Evolutionary conservation across 2,797 vertebrate genomes (phyloP).

Genomic region (Apogon hyalosoma): DNA sequence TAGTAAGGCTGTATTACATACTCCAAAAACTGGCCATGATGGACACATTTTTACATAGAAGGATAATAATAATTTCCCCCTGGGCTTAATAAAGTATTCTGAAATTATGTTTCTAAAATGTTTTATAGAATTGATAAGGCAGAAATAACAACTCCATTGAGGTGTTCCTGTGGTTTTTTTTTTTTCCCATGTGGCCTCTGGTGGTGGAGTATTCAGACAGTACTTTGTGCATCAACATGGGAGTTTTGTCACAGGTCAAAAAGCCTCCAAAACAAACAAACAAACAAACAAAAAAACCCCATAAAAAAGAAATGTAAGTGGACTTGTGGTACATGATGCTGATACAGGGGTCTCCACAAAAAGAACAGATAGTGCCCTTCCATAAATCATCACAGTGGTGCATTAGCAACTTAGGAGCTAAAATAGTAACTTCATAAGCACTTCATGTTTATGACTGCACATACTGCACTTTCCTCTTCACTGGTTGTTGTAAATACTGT

Average conservation of each 20-base stretch:
- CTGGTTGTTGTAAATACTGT: slow-evolving; percentile 7
- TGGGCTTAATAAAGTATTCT: no score
- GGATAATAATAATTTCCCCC: no score
- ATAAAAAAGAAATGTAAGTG: neutral
- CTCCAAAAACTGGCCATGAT: no score
- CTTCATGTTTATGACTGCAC: slow-evolving; percentile 18
- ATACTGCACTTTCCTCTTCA: slow-evolving; percentile 7
- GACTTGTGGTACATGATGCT: neutral
- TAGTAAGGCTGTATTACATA: no score
- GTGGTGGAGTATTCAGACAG: no score
- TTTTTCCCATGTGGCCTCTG: no score
- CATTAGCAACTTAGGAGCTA: neutral
- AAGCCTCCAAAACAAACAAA: neutral
- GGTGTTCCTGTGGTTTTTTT: no score
- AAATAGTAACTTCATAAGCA: neutral
- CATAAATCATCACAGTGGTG: neutral
- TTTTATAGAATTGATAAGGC: no score
- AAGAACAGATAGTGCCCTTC: neutral
- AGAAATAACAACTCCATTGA: no score
- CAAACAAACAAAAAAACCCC: neutral
- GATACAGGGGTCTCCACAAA: neutral
- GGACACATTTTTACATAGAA: no score
- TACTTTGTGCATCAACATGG: no score
- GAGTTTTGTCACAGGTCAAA: slow-evolving; percentile 9
- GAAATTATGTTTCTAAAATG: no score